Base-by-base conservation (phyloP, 2,888 invertebrate species). In the Brachyptera putata region DNA sequence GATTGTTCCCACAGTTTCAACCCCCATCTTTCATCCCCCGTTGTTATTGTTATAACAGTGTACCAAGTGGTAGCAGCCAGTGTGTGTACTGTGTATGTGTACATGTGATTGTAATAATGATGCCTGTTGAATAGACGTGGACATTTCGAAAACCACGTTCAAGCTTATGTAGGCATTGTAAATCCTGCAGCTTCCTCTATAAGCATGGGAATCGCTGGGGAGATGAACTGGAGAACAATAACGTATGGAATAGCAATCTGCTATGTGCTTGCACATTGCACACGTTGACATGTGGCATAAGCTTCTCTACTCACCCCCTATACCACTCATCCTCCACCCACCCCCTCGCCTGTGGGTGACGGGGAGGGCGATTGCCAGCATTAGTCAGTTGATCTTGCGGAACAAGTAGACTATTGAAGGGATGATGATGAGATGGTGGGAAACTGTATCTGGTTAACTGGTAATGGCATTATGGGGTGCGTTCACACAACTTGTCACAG, bases 381-480 rank as follows among this genome's bases (percentile, higher is more conserved):
- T 53, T 53, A 53, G 53, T 34, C 36, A 36, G 53, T 53, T 53
- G 53, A 53, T 53, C 36, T 34, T 36, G 53, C 36, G 53, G 53
- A 53, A 53, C 53, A 53, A 36, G n/a, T 41, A 21, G 41, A 21
- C n/a, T n/a, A 21, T 18, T 41, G 41, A 41, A 41, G 41, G 41
- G 41, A 41, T 41, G 41, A 21, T 21, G 41, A n/a, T 11, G 49
- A 36, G 53, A 34, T 22, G 34, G 18, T 53, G 53, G 36, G 53
- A 53, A 53, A 53, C 53, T 50, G 49, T 26, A 26, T 50, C 49
- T 50, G 49, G n/a, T 16, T n/a, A n/a, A 25, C 26, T 50, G 53
- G 34, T 34, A 22, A 34, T 36, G 36, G 11, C 34, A 22, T 30
- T 36, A 36, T n/a, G 14, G 46, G 46, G 14, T 16, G 34, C 34